Evolutionary conservation across 2,797 vertebrate species (phyloP), one percentile per base, ranked within the genome.

Genomic region (Phrynocephalus vlangalii): DNA sequence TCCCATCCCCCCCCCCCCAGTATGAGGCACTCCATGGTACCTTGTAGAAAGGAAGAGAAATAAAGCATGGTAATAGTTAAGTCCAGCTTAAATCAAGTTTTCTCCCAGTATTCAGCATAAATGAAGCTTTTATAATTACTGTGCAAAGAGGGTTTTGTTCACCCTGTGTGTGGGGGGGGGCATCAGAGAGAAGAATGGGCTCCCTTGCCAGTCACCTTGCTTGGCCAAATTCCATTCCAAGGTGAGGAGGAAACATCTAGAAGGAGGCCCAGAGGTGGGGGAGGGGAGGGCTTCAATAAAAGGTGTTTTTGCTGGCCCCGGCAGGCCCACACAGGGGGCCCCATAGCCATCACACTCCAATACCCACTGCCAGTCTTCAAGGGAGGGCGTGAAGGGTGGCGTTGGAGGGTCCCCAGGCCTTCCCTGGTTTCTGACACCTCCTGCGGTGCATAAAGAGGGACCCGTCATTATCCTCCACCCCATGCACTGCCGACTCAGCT

Each of bases 341-440:
- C 18, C 8, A 24, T 18, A 16, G 10, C 67, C 66, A 26, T 44
- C n/a, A 4, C 22, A 2, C 6, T 18, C 33, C 70, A 16, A 10
- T 7, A n/a, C 63, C 70, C 52, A 48, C 9, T 13, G 52, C 9
- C 2, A 56, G 52, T 2, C 28, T 52, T 82, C 79, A 10, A 56
- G 6, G 15, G 28, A 44, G 38, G 66, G 15, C n/a, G 6, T 0
- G 0, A 24, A 18, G 33, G 28, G 1, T 1, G 38, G 30, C 16
- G 20, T 13, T 22, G 0, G 20, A n/a, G 33, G 26, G 0, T 73
- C 44, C 48, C 82, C 82, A 52, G 60, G 73, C 52, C 5, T 87
- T 88, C 82, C 22, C 90, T 73, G 79, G 26, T 80, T 85, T 78
- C 1, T 85, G 82, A 75, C 87, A 81, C 72, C 56, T 22, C 44